Evolutionary conservation across 2,797 vertebrate genomes (phyloP), one percentile per base, ranked within the genome.

Genomic region (Gobionotothen gibberifrons): DNA sequence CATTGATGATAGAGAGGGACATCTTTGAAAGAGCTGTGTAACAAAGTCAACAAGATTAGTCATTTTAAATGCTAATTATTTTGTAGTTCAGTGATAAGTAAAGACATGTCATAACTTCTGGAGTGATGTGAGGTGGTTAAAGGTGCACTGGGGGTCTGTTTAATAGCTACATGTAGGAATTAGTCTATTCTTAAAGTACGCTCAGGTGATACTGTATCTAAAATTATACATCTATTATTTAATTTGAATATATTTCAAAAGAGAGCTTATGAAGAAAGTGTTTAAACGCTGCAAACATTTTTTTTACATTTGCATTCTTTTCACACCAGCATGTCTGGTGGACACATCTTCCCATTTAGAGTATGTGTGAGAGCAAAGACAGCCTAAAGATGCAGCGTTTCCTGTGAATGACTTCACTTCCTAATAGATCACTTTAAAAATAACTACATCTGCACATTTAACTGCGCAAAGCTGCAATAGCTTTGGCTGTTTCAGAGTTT

Each of bases 171-270:
- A 53, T 26, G 22, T 57, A 0, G 19, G n/a, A 4, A 58, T 58
- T 0, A 14, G 36, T 22, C 39, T 14, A 0, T 0, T 13, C 42
- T 36, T 22, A 11, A 26, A 26, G 8, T 43, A 5, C 6, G 36
- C 26, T 26, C 26, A 5, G 26, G 4, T 26, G 26, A 26, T 26
- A 26, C 26, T 26, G 26, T 26, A 26, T 26, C 15, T 54, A 3
- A 32, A 32, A 32, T 54, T 16, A 53, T 16, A 32, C 52, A 53
- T 17, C 22, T 43, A 3, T 12, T 3, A 9, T 16, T 4, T 43
- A 26, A 22, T 22, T 15, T 58, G 3, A 11, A 58, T 10, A 44
- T 15, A 6, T 11, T 19, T 39, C 8, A 48, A 13, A 21, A 49
- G 8, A 19, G 17, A 36, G 5, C 10, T 62, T 62, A 17, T 62